A percentile compares a stretch with the other conserved stretches of the same genome.
phyloP scores from a whole-genome alignment of 92 coral and sea anemone genomes.

The Epizoanthus ramosus region DNA sequence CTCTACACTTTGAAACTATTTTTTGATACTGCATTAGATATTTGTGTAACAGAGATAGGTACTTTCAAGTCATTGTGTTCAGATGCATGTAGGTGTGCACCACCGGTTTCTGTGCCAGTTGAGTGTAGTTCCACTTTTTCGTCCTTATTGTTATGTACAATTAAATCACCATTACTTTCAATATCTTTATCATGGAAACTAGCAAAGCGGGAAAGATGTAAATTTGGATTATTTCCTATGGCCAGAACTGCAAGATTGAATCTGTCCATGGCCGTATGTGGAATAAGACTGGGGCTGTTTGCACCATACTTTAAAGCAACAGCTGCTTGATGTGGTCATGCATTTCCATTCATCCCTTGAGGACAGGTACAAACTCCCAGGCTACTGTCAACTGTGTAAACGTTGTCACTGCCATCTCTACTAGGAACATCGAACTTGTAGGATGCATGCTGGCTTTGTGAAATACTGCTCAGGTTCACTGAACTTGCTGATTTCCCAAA shows the following conservation, averaged over 20 bases:
- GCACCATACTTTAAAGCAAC: conserved; percentile 40
- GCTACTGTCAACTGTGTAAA: conserved; percentile 43
- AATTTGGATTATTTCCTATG: conserved; percentile 19
- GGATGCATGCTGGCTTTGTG: conserved; percentile 31
- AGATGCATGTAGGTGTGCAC: background rate
- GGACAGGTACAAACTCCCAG: conserved; percentile 53
- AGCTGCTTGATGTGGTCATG: conserved; percentile 66
- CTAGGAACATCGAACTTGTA: conserved; percentile 50
- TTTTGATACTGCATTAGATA: conserved; percentile 50
- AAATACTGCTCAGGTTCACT: conserved; percentile 34
- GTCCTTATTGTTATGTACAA: conserved; percentile 13
- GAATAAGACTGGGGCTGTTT: conserved; percentile 49
- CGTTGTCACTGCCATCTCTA: conserved; percentile 19
- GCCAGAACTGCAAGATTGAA: too few species aligned
- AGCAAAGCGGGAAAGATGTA: conserved; percentile 36
- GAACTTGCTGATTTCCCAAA: conserved; percentile 43
- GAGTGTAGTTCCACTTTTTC: background rate
- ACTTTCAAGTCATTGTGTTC: background rate
- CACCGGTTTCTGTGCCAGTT: background rate
- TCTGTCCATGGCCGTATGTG: conserved; percentile 51
- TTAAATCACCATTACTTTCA: conserved; percentile 30
- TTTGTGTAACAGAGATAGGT: conserved; percentile 30
- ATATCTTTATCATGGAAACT: conserved; percentile 52
- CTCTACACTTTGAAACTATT: conserved; percentile 51
- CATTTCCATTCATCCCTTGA: conserved; percentile 52